Evolutionary conservation across 2,797 vertebrate species (phyloP).

Genomic region (Orestias chungarensis): DNA sequence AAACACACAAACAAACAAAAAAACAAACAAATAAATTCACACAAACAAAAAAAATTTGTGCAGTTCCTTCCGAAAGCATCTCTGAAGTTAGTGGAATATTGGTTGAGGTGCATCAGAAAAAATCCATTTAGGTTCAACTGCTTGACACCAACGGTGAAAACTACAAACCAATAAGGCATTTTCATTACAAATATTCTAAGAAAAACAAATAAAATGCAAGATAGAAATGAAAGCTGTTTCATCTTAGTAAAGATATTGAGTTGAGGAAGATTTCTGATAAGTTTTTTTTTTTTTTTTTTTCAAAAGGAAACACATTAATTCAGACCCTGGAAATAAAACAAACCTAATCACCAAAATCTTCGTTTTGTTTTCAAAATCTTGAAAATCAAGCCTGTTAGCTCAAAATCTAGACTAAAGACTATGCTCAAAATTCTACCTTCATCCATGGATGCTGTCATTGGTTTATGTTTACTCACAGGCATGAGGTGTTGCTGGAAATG

Average conservation of each 20-base stretch:
- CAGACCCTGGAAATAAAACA: neutral
- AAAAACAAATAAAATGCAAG: neutral
- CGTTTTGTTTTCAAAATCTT: neutral
- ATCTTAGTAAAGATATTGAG: neutral
- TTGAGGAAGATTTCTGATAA: neutral
- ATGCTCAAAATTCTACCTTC: neutral
- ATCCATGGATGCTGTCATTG: neutral
- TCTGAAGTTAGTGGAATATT: too few relatives aligned
- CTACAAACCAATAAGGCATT: neutral
- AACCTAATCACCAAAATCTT: neutral
- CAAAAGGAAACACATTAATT: neutral
- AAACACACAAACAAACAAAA: too few relatives aligned
- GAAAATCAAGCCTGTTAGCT: neutral
- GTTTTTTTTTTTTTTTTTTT: too few relatives aligned
- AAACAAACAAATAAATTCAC: too few relatives aligned
- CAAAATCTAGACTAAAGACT: neutral
- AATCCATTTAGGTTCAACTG: neutral
- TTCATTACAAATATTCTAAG: neutral
- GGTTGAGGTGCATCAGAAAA: neutral
- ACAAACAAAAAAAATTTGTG: too few relatives aligned
- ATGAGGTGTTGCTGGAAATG: slow-evolving; percentile 39
- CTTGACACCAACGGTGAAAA: neutral
- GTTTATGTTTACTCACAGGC: slow-evolving; percentile 63
- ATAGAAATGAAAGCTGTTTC: neutral
- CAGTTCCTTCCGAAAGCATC: too few relatives aligned